These are phyloP conservation scores for Champsocephalus esox DNA, from an alignment of 2,797 vertebrate species.

Conservation along the genomic window DNA sequence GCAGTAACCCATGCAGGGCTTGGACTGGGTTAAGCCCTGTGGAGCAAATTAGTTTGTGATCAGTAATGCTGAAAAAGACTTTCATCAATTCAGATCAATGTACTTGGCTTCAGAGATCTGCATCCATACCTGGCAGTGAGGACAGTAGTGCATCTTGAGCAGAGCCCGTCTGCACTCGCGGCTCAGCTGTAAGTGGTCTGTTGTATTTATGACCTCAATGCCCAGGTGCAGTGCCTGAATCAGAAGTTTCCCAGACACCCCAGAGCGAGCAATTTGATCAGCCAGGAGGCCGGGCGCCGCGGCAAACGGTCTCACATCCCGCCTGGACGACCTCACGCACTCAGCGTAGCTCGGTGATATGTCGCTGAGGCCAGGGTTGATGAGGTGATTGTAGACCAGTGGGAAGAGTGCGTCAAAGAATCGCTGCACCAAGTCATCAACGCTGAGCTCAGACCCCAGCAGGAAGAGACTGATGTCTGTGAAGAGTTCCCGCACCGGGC, in stretches of 20 bases:
- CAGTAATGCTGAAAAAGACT: constrained; percentile 34
- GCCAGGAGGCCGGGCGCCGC: constrained; percentile 75
- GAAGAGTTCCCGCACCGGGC: constrained; percentile 86
- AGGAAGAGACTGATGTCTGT: constrained; percentile 89
- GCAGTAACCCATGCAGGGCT: constrained; percentile 93
- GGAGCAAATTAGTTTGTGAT: constrained; percentile 42
- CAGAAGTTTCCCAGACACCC: constrained; percentile 84
- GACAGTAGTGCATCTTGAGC: constrained; percentile 90
- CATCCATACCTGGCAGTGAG: constrained; percentile 85
- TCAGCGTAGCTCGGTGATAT: constrained; percentile 82
- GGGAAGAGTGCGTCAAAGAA: constrained; percentile 92
- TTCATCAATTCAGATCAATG: constrained; percentile 47
- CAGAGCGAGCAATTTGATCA: constrained; percentile 82
- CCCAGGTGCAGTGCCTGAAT: constrained; percentile 91
- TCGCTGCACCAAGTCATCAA: constrained; percentile 85
- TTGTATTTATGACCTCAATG: constrained; percentile 93
- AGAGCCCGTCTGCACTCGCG: constrained; percentile 88
- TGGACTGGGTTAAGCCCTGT: constrained; percentile 84
- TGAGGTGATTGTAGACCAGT: constrained; percentile 85
- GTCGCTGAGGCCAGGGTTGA: constrained; percentile 80
- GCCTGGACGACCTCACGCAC: constrained; percentile 82
- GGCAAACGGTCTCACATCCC: constrained; percentile 84
- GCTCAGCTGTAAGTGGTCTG: constrained; percentile 88
- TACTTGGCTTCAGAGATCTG: constrained; percentile 11
- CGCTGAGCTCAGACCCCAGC: constrained; percentile 86